phyloP scores from a whole-genome alignment of 2,888 invertebrate species.

The Molorchus minor region DNA sequence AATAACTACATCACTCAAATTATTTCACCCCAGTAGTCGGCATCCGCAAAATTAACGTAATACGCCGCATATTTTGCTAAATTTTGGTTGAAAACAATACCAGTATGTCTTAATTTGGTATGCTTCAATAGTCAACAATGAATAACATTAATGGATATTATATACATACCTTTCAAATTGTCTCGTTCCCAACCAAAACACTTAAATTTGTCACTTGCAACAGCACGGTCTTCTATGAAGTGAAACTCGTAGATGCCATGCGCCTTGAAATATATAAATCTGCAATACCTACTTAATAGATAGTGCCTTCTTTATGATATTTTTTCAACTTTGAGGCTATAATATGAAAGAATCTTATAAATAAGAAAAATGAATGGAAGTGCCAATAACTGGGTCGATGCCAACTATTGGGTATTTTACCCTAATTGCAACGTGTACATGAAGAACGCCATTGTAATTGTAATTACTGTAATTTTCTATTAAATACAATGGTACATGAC shows the following conservation, averaged over 20 bases:
- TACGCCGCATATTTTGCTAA: background rate
- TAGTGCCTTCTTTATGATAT: background rate
- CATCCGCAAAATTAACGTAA: background rate
- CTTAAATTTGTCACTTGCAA: background rate
- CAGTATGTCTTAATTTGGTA: background rate
- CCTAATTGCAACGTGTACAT: too few relatives aligned
- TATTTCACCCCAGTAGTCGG: background rate
- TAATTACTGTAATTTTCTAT: too few relatives aligned
- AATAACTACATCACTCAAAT: background rate
- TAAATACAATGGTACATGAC: too few relatives aligned
- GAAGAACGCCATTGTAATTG: too few relatives aligned
- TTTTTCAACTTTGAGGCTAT: background rate
- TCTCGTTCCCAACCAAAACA: background rate
- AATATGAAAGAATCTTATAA: background rate
- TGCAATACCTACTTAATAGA: background rate
- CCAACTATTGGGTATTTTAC: background rate
- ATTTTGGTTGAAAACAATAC: background rate
- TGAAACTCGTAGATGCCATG: too few relatives aligned
- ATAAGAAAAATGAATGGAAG: background rate
- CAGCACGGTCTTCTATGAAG: background rate
- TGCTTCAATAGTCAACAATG: background rate
- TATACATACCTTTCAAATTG: background rate
- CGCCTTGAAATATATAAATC: background rate
- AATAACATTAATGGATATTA: background rate
- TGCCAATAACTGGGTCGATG: background rate